Base-by-base conservation (phyloP, 2,888 invertebrate species). In the Torymus tubicola region DNA sequence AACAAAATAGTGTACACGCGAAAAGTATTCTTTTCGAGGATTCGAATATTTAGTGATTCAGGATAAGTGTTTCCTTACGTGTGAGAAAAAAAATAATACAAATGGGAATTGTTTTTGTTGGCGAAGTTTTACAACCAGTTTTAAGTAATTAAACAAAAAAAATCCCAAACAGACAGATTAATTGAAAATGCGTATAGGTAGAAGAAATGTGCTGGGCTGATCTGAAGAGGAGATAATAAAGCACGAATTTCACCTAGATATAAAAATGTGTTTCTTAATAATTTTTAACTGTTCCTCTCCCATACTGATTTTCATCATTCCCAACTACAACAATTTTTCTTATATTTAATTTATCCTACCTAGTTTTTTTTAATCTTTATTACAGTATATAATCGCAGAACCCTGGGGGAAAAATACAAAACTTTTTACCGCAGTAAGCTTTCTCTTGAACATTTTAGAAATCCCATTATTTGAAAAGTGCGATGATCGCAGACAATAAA, bases 241-340 rank as follows among this genome's bases (percentile, higher is more conserved):
- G 70, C 65, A 71, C 78, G 63, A 78, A 52, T 71, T 78, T 78
- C 65, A 77, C 63, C 64, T 69, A 69, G 61, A 76, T 58, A 77
- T 57, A 57, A 57, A 10, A 31, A 42, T 2, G 53, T 55, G 31
- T 74, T 58, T 57, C 21, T 4, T 60, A 14, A 42, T 63, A 53
- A 52, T 42, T 63, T 55, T 21, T 16, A 60, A 60, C 21, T 52
- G 31, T 18, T 8, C 42, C 8, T 42, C 42, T 42, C 42, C 42
- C 8, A 42, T 42, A 42, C 0, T 18, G 16, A 12, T n/a, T 11
- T 68, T 12, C 2, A 31, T n/a, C 5, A n/a, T 24, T n/a, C 31
- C 4, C 31, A 8, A 14, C 2, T 63, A 1, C 8, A 42, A 31
- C 21, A 31, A 31, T 1, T 68, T 53, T 68, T 42, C 4, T 31